Percentiles rank a stretch among this genome's conserved stretches.
These are phyloP conservation scores for Gopherus flavomarginatus DNA, from an alignment of 2,113 vertebrate genomes.

Conservation along the genomic window DNA sequence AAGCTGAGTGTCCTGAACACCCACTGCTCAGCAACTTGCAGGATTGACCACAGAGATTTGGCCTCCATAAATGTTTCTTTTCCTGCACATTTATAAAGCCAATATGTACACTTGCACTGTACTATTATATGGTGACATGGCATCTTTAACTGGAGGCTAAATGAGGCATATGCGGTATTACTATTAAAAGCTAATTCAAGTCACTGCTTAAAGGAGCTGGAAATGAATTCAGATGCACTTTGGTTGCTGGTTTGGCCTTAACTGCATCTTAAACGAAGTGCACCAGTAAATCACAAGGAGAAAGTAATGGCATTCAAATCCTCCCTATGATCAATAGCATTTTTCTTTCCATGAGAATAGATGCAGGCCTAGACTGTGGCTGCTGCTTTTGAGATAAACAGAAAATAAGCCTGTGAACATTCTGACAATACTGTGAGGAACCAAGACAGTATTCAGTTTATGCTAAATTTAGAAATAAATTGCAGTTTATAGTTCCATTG, in stretches of 20 bases:
- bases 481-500: neutral
- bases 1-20: neutral
- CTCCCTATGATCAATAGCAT: neutral
- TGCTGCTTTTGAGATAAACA: conserved; percentile 54
- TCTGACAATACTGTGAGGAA: conserved; percentile 28
- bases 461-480: conserved; percentile 32
- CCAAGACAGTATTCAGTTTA: conserved; percentile 29
- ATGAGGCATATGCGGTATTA: neutral
- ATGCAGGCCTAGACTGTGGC: conserved; percentile 18
- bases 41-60: neutral
- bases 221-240: neutral
- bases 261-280: neutral
- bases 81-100: neutral
- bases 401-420: conserved; percentile 25
- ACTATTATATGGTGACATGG: neutral
- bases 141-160: neutral
- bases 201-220: neutral
- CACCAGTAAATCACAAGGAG: neutral
- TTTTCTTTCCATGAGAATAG: neutral
- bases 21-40: neutral
- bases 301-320: conserved; percentile 24
- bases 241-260: neutral
- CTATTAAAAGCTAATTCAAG: neutral
- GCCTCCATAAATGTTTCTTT: neutral
- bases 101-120: neutral